phyloP scores from a whole-genome alignment of 2,888 invertebrate species.

The Galerucella pusilla region DNA sequence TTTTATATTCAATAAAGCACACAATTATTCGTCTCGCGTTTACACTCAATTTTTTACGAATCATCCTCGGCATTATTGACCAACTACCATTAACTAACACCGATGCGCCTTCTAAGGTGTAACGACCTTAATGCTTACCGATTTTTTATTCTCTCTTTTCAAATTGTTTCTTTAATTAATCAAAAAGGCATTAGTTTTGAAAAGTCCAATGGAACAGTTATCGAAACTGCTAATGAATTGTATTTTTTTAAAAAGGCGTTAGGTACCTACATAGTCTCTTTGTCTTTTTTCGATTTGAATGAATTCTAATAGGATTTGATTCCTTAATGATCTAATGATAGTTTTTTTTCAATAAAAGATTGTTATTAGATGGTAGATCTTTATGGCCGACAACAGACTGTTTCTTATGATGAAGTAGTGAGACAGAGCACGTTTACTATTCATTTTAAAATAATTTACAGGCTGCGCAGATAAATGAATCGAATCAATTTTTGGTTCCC shows the following conservation, averaged over 20 bases:
- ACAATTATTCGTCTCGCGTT: slow-evolving; percentile 13
- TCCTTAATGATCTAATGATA: slow-evolving; percentile 5
- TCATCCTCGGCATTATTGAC: slow-evolving; percentile 10
- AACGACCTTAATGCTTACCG: slow-evolving; percentile 16
- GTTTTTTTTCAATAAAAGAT: background rate
- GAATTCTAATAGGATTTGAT: background rate
- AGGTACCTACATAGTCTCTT: background rate
- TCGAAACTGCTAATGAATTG: slow-evolving; percentile 11
- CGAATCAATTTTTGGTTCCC: too few relatives aligned
- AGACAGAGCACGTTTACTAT: background rate
- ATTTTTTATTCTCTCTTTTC: background rate
- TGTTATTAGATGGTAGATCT: background rate
- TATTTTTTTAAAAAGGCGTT: background rate
- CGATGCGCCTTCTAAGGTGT: slow-evolving; percentile 11
- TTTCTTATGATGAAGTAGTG: background rate
- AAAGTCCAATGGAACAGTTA: slow-evolving; percentile 5
- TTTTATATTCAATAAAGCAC: slow-evolving; percentile 9
- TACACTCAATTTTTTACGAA: slow-evolving; percentile 11
- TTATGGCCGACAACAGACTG: background rate
- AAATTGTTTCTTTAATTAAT: slow-evolving; percentile 16
- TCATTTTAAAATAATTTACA: too few relatives aligned
- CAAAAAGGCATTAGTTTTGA: slow-evolving; percentile 20
- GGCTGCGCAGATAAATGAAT: too few relatives aligned
- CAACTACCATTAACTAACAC: slow-evolving; percentile 16
- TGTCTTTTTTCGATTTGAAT: background rate